Evolutionary conservation across 1,140 invertebrate species (phyloP).

Genomic region (Zaprionus taronus): DNA sequence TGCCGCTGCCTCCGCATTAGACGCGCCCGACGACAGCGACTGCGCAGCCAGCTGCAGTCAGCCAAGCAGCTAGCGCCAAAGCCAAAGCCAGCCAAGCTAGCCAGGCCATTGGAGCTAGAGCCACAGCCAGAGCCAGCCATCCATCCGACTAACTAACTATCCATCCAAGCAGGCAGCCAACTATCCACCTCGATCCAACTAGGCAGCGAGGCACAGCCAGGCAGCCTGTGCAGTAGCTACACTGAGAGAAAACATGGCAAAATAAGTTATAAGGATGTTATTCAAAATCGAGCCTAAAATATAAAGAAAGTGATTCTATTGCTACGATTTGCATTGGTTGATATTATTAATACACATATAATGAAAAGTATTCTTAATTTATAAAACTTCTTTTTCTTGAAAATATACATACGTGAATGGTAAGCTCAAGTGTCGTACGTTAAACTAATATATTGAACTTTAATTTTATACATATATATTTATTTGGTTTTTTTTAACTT

Average conservation of each 20-base stretch:
- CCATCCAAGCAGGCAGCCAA: conserved; percentile 45
- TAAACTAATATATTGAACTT: too few relatives aligned
- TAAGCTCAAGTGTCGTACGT: too few relatives aligned
- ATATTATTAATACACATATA: too few relatives aligned
- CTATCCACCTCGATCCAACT: conserved; percentile 36
- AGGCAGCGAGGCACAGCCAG: conserved; percentile 50
- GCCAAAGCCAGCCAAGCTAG: conserved; percentile 8
- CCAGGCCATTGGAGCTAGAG: conserved; percentile 53
- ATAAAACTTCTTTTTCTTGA: too few relatives aligned
- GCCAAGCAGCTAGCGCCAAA: conserved; percentile 65
- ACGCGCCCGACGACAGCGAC: conserved; percentile 12
- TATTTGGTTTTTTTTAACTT: too few relatives aligned
- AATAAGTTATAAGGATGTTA: not conserved
- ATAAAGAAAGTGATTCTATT: not conserved
- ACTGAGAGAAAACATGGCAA: conserved; percentile 8
- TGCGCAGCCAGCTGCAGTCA: conserved; percentile 65
- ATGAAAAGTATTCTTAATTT: too few relatives aligned
- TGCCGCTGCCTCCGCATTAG: conserved; percentile 19
- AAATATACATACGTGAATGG: too few relatives aligned
- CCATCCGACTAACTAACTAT: conserved; percentile 47
- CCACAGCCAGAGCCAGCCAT: conserved; percentile 53
- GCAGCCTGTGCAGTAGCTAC: conserved; percentile 32
- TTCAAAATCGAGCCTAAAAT: not conserved
- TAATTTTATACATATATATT: too few relatives aligned
- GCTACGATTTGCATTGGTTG: too few relatives aligned